Evolutionary conservation across 2,888 invertebrate species (phyloP).

Genomic region (Rhynchonema sp.): DNA sequence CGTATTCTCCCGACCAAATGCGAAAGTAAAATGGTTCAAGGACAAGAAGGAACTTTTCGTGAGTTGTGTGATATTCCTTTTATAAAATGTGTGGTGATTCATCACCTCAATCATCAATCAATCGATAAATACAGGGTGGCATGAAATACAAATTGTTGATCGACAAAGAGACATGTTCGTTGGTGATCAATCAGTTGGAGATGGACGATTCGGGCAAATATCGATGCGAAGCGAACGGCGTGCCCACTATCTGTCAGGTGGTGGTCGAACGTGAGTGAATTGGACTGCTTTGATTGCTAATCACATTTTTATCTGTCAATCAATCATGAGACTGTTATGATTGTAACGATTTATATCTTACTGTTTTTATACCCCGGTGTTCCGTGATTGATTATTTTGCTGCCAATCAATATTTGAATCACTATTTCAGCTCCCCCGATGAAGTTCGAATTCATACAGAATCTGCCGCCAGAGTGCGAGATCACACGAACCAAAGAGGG

Average conservation of each 20-base stretch:
- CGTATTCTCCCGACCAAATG: conserved; percentile 83
- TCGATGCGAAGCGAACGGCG: conserved; percentile 76
- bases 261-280: conserved; percentile 57
- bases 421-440: conserved; percentile 65
- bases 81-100: no score
- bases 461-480: conserved; percentile 63
- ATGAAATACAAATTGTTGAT: conserved; percentile 87
- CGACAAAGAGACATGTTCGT: conserved; percentile 70
- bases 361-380: not conserved
- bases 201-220: conserved; percentile 90
- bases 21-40: conserved; percentile 31
- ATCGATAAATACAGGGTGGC: conserved; percentile 33
- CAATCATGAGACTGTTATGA: not conserved
- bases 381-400: not conserved
- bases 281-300: not conserved
- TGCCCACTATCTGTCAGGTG: conserved; percentile 67
- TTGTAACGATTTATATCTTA: not conserved
- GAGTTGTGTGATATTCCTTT: not conserved
- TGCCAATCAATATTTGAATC: not conserved
- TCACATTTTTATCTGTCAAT: not conserved
- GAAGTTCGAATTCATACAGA: conserved; percentile 72
- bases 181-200: conserved; percentile 71
- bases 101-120: no score
- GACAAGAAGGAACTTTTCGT: conserved; percentile 24
- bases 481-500: conserved; percentile 77